phyloP scores from a whole-genome alignment of 2,113 vertebrate species.

The Passer domesticus region DNA sequence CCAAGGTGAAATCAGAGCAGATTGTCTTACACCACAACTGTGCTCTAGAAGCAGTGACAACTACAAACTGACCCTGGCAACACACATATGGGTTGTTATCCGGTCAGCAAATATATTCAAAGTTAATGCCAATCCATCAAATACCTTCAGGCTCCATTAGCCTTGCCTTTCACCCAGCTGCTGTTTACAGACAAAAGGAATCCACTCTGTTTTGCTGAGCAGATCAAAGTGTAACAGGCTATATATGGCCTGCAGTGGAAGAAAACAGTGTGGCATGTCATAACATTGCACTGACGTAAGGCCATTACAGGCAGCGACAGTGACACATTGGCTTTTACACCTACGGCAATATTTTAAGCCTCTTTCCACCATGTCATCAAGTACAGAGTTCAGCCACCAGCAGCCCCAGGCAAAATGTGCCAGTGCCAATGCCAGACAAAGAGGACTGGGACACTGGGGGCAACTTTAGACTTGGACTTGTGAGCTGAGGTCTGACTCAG shows the following conservation, averaged over 20 bases:
- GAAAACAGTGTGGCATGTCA: neutral
- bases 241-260: neutral
- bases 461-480: neutral
- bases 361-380: neutral
- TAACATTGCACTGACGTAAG: neutral
- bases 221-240: conserved; percentile 17
- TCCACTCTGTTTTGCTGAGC: neutral
- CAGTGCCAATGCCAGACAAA: neutral
- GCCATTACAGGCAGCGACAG: neutral
- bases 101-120: neutral
- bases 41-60: neutral
- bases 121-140: neutral
- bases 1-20: neutral
- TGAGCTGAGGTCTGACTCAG: neutral
- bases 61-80: neutral
- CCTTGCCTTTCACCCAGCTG: neutral
- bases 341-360: conserved; percentile 28
- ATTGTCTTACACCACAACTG: neutral
- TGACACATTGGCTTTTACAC: conserved; percentile 32
- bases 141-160: neutral
- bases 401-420: neutral
- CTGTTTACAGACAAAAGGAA: conserved; percentile 21
- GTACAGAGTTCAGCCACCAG: conserved; percentile 16
- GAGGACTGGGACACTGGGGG: neutral
- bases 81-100: neutral